These are phyloP conservation scores for Pseudanteris insignis DNA, from an alignment of 2,888 invertebrate genomes.

Conservation along the genomic window DNA sequence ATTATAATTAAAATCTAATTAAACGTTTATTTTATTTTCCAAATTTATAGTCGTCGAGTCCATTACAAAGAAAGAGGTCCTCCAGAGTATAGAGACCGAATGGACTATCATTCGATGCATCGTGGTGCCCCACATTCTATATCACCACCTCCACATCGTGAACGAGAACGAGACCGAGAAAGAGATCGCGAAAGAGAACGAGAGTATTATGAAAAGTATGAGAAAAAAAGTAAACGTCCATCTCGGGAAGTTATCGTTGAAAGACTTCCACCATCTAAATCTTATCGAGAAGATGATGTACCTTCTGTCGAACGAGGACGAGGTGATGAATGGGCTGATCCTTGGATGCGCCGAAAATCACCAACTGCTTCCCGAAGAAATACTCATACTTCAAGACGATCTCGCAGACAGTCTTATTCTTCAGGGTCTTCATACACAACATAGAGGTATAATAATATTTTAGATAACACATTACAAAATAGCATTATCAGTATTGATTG, in stretches of 20 bases:
- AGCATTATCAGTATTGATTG: too few relatives aligned
- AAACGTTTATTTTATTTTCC: neutral
- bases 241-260: slow-evolving; percentile 82
- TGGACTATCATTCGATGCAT: slow-evolving; percentile 60
- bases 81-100: slow-evolving; percentile 63
- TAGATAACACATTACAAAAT: too few relatives aligned
- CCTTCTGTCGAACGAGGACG: slow-evolving; percentile 64
- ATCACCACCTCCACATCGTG: slow-evolving; percentile 61
- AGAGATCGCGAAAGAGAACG: slow-evolving; percentile 59
- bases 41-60: slow-evolving; percentile 53
- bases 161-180: slow-evolving; percentile 58
- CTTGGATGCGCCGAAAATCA: slow-evolving; percentile 87
- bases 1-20: neutral
- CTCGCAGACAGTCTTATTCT: slow-evolving; percentile 74
- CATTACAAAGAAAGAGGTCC: slow-evolving; percentile 63
- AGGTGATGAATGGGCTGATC: slow-evolving; percentile 94
- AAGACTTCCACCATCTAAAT: slow-evolving; percentile 68
- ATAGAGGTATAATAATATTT: slow-evolving; percentile 68
- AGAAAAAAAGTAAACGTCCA: slow-evolving; percentile 69
- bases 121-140: slow-evolving; percentile 58
- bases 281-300: slow-evolving; percentile 63
- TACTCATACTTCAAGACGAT: slow-evolving; percentile 59
- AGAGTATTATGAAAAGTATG: slow-evolving; percentile 64
- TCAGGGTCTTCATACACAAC: slow-evolving; percentile 77
- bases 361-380: slow-evolving; percentile 64